Evolutionary conservation across 2,113 vertebrate species (phyloP).

Genomic region (Pelvicachromis taeniatus): DNA sequence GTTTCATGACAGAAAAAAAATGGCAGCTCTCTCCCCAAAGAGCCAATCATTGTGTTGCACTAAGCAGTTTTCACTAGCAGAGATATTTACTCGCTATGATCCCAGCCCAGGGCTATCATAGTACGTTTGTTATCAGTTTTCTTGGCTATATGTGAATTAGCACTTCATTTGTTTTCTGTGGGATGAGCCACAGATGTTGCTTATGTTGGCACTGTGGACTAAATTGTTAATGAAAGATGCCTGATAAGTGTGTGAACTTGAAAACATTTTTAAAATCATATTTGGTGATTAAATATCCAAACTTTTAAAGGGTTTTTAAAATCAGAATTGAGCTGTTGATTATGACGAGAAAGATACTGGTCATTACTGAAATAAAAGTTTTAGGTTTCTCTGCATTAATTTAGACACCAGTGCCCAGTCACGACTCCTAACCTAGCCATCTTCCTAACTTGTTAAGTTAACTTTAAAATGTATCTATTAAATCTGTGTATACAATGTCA

Average conservation of each 20-base stretch:
- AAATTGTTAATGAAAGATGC: background rate
- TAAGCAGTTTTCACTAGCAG: background rate
- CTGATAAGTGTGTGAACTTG: background rate
- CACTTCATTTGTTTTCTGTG: background rate
- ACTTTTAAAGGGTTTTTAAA: background rate
- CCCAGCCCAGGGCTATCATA: background rate
- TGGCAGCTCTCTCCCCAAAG: background rate
- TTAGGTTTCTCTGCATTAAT: background rate
- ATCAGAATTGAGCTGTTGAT: background rate
- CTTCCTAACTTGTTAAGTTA: background rate
- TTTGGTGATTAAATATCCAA: too few relatives aligned
- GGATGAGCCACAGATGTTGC: background rate
- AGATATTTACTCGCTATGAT: background rate
- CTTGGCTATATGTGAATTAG: background rate
- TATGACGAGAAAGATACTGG: background rate
- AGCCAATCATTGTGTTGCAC: background rate
- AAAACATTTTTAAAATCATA: background rate
- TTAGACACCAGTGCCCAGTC: background rate
- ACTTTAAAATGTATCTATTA: background rate
- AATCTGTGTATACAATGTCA: fast-evolving
- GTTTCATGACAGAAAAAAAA: background rate
- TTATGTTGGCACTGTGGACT: background rate
- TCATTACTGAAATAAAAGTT: too few relatives aligned
- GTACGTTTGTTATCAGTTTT: background rate
- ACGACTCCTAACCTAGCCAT: background rate